Base-by-base conservation (phyloP, 2,113 vertebrate species). In the Xiphorhynchus elegans region DNA sequence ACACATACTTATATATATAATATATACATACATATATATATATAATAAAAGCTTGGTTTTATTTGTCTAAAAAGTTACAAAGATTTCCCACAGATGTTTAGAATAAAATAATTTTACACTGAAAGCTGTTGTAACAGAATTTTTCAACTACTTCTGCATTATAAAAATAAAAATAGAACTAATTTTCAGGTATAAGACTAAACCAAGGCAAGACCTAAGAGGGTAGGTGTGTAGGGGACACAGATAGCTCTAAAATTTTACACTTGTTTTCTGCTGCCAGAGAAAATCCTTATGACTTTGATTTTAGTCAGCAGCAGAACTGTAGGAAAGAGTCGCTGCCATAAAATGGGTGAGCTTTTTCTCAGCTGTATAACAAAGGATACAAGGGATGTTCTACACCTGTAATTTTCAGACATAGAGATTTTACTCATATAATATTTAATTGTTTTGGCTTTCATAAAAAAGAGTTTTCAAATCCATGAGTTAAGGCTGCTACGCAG, bases 361-460 rank as follows among this genome's bases (percentile, higher is more conserved):
- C 50, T 96, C 75, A 86, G 55, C 31, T 93, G 12, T 62, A 46
- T 40, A 47, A 70, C 16, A 87, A 78, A 93, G 35, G 64, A 68
- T 24, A 74, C 21, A 72, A 81, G 56, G 76, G 75, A 81, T 93
- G 89, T 89, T 92, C 68, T 80, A 91, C 93, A 92, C 86, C 93
- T 95, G 89, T 72, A 96, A 89, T 92, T 89, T 80, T 90, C 69
- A 69, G 49, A 69, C 46, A 50, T 3, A 50, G 46, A 77, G 49
- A 52, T 79, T 91, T 85, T 69, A 68, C 49, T 92, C 25, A 13
- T 73, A 21, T 28, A 69, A 52, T 31, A 62, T 84, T 80, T 80
- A 74, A 80, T 86, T 87, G 60, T 84, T 91, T 87, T 81, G 44
- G 55, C 69, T 92, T 91, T 56, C 40, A 93, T 60, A 78, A 90